Evolutionary conservation across 2,888 invertebrate genomes (phyloP).

Genomic region (Melanophora roralis): DNA sequence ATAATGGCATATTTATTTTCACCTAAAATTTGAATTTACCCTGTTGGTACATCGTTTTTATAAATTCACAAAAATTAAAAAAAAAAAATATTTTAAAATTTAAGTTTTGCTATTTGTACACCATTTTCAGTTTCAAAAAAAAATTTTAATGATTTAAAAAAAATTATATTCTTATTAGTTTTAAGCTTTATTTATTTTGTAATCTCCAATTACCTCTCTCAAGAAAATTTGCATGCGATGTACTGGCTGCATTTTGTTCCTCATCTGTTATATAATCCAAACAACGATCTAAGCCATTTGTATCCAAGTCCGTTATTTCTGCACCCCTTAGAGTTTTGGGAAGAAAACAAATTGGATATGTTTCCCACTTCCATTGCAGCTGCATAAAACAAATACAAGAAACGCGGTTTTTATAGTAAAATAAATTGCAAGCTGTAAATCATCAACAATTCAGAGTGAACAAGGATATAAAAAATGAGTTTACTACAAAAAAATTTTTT

Average conservation of each 20-base stretch:
- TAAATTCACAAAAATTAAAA: too few relatives aligned
- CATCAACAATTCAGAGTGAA: conserved; percentile 44
- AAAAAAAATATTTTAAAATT: too few relatives aligned
- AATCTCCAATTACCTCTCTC: conserved; percentile 77
- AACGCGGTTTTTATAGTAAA: conserved; percentile 16
- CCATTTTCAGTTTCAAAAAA: too few relatives aligned
- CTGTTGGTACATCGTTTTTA: too few relatives aligned
- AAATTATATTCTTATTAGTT: too few relatives aligned
- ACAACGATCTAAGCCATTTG: conserved; percentile 75
- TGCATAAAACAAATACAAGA: conserved; percentile 51
- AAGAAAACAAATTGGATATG: conserved; percentile 77
- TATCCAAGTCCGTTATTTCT: conserved; percentile 76
- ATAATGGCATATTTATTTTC: too few relatives aligned
- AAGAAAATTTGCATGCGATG: conserved; percentile 78
- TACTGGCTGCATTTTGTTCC: conserved; percentile 78
- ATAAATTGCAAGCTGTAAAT: conserved; percentile 50
- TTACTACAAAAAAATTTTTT: not conserved
- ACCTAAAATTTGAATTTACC: too few relatives aligned
- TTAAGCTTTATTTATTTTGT: too few relatives aligned
- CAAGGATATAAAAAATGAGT: conserved; percentile 4
- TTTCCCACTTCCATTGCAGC: conserved; percentile 77
- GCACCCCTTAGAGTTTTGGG: conserved; percentile 76
- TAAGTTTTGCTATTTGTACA: too few relatives aligned
- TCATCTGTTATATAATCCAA: conserved; percentile 78
- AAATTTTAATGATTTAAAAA: too few relatives aligned